These are phyloP conservation scores for Zosterops hypoxanthus DNA, from an alignment of 2,113 vertebrate genomes.

Conservation along the genomic window DNA sequence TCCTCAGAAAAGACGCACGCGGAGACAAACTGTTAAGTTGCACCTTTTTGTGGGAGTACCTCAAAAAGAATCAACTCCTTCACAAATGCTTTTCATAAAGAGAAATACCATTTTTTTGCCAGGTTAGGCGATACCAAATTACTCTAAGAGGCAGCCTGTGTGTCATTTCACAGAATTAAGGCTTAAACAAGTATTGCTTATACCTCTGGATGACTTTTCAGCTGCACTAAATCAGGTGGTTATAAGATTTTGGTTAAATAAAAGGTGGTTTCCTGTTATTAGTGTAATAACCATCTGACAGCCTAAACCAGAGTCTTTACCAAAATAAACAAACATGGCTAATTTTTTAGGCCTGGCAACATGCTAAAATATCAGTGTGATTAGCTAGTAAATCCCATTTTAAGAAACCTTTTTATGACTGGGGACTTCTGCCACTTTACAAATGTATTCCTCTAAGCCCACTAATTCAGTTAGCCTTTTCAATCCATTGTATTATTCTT, in stretches of 20 bases:
- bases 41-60: constrained; percentile 61
- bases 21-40: constrained; percentile 54
- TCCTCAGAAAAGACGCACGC: constrained; percentile 9
- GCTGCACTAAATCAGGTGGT: neutral
- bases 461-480: constrained; percentile 90
- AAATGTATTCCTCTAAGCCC: constrained; percentile 88
- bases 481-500: constrained; percentile 87
- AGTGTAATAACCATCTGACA: constrained; percentile 68
- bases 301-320: constrained; percentile 73
- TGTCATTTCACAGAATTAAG: neutral
- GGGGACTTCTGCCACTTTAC: constrained; percentile 88
- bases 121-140: constrained; percentile 2
- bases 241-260: constrained; percentile 51
- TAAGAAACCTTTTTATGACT: constrained; percentile 86
- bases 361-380: constrained; percentile 83
- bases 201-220: neutral
- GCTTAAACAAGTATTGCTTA: constrained; percentile 22
- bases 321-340: constrained; percentile 81
- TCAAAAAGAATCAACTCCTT: constrained; percentile 9
- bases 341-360: constrained; percentile 81
- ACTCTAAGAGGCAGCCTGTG: neutral
- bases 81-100: constrained; percentile 1
- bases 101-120: constrained; percentile 21
- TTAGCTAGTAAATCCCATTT: constrained; percentile 86
- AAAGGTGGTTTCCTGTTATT: constrained; percentile 42